phyloP scores from a whole-genome alignment of 1,140 invertebrate genomes.

The Pinna nobilis region DNA sequence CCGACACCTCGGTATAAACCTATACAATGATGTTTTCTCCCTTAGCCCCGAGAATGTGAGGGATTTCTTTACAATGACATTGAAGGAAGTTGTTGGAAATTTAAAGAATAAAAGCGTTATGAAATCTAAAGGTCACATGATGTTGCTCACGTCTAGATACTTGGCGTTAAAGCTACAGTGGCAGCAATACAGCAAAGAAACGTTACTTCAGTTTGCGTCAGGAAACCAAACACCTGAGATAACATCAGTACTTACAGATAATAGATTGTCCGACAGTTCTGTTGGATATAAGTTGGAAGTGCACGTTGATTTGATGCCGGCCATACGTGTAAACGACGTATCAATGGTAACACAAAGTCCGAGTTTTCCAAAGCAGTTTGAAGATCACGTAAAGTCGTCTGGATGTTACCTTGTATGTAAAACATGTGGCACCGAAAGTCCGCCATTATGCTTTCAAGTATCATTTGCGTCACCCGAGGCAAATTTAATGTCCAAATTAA shows the following conservation, averaged over 20 bases:
- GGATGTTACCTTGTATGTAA: slow-evolving; percentile 7
- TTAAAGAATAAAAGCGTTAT: neutral
- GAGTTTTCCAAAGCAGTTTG: neutral
- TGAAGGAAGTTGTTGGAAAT: neutral
- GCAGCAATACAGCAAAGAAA: neutral
- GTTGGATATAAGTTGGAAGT: too few relatives aligned
- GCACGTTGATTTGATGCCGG: slow-evolving; percentile 13
- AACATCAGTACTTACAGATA: neutral
- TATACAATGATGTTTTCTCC: neutral
- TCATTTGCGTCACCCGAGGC: neutral
- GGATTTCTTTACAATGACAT: neutral
- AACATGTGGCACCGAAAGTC: neutral
- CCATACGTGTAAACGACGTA: neutral
- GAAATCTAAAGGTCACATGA: neutral
- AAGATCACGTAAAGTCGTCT: neutral
- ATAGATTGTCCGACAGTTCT: too few relatives aligned
- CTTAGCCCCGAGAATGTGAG: neutral
- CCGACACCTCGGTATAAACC: neutral
- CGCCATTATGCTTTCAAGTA: neutral
- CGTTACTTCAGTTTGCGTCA: neutral
- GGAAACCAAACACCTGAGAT: neutral
- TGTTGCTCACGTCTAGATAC: neutral
- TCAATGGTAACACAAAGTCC: neutral
- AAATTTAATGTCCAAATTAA: neutral
- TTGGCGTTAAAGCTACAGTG: neutral